Evolutionary conservation across 2,888 invertebrate genomes (phyloP).

Genomic region (Platycnemis pennipes): DNA sequence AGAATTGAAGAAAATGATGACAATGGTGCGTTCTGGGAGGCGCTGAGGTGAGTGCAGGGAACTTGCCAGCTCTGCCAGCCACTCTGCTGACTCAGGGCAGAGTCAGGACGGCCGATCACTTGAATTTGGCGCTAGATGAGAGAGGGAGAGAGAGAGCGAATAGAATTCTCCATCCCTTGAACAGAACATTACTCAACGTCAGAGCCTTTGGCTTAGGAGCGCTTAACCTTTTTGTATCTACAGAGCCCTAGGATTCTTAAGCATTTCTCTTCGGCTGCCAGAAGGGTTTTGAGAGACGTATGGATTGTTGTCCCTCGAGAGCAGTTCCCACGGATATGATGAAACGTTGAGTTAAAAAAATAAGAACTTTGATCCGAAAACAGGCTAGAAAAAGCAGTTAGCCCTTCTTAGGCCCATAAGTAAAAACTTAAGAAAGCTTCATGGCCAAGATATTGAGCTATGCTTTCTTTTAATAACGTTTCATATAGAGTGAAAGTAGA

Average conservation of each 20-base stretch:
- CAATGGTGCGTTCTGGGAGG: background rate
- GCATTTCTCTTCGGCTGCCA: background rate
- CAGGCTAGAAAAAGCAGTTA: too few species aligned
- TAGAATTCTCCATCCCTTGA: background rate
- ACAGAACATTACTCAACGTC: slow-evolving; percentile 22
- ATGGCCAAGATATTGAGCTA: too few species aligned
- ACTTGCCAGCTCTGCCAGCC: too few species aligned
- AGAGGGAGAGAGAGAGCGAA: slow-evolving; percentile 9
- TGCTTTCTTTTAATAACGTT: too few species aligned
- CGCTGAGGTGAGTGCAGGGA: background rate
- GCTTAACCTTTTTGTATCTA: slow-evolving; percentile 24
- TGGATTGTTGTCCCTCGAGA: background rate
- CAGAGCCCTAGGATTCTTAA: background rate
- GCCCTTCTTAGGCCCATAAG: too few species aligned
- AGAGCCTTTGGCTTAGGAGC: slow-evolving; percentile 6
- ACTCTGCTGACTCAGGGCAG: background rate
- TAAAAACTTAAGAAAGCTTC: too few species aligned
- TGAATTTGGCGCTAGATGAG: background rate
- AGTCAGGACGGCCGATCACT: slow-evolving; percentile 21
- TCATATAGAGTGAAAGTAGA: too few species aligned
- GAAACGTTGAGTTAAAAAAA: background rate
- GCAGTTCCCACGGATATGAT: background rate
- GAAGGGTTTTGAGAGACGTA: background rate
- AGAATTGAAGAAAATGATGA: too few species aligned
- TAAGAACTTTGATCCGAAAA: background rate